Percentiles rank a stretch among this genome's conserved stretches.
Conservation (phyloP, 2,113 vertebrate species). For the Thunnus maccoyii region DNA sequence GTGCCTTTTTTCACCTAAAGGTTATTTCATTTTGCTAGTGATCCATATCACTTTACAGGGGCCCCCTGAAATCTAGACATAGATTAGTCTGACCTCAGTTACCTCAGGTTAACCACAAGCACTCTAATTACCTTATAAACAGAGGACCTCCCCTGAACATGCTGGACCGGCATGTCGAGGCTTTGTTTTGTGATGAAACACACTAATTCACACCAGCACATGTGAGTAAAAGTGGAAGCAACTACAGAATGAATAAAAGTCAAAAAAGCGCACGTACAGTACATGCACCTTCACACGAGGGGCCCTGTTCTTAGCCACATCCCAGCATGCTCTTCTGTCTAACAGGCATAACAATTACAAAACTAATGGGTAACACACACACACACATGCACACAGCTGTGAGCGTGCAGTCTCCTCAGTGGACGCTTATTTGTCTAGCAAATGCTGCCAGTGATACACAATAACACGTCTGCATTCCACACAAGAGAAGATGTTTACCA, state of each 20-base stretch:
- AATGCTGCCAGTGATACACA: conserved; percentile 50
- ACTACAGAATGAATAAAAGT: neutral
- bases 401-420: conserved; percentile 39
- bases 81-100: conserved; percentile 82
- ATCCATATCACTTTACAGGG: conserved; percentile 75
- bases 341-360: conserved; percentile 22
- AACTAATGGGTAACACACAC: conserved; percentile 14
- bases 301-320: neutral
- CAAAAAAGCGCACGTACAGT: neutral
- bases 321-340: conserved; percentile 29
- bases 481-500: conserved; percentile 41
- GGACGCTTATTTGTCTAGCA: conserved; percentile 65
- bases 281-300: neutral
- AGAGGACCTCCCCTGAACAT: conserved; percentile 63
- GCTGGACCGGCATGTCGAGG: conserved; percentile 8
- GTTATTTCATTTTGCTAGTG: conserved; percentile 71
- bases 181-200: conserved; percentile 40
- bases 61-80: conserved; percentile 70
- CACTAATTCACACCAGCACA: conserved; percentile 37
- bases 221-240: neutral
- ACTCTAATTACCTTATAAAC: conserved; percentile 81
- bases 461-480: conserved; percentile 69
- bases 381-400: conserved; percentile 43
- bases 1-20: conserved; percentile 56
- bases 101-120: conserved; percentile 60